These are phyloP conservation scores for Caenorhabditis briggsae DNA, from an alignment of 1,140 invertebrate species.

Conservation along the genomic window DNA sequence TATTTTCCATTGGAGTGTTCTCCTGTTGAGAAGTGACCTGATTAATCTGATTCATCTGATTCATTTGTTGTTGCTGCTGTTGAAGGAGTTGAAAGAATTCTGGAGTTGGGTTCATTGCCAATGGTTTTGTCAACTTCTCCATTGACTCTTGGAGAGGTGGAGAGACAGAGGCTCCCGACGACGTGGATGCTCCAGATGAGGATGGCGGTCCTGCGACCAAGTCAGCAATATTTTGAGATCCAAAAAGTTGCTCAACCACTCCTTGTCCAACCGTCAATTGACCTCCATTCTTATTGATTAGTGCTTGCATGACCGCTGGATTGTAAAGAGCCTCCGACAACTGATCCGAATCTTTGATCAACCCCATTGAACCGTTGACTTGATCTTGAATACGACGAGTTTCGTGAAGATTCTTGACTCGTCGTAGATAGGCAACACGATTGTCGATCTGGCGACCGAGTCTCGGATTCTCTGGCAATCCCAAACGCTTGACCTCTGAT, in stretches of 20 bases:
- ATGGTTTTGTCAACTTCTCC: background rate
- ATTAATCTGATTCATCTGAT: no score
- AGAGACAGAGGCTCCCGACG: background rate
- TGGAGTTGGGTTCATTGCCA: background rate
- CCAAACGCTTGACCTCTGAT: conserved; percentile 57
- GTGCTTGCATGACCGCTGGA: conserved; percentile 15
- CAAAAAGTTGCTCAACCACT: background rate
- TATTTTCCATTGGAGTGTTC: background rate
- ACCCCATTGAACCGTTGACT: background rate
- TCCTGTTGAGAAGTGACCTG: background rate
- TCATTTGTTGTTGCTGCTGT: background rate
- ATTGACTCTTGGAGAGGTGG: background rate
- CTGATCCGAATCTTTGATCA: background rate
- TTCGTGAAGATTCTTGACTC: conserved; percentile 60
- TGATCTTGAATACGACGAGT: conserved; percentile 51
- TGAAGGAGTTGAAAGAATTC: conserved; percentile 27
- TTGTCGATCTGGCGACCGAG: conserved; percentile 60
- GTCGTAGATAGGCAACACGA: conserved; percentile 57
- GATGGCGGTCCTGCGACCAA: background rate
- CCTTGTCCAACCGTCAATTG: conserved; percentile 22
- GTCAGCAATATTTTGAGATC: background rate
- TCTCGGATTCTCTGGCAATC: conserved; percentile 56
- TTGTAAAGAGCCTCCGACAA: background rate
- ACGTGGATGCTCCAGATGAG: no score
- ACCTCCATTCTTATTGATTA: conserved; percentile 33